Evolutionary conservation across 2,113 vertebrate genomes (phyloP).

Genomic region (Silurus glanis): DNA sequence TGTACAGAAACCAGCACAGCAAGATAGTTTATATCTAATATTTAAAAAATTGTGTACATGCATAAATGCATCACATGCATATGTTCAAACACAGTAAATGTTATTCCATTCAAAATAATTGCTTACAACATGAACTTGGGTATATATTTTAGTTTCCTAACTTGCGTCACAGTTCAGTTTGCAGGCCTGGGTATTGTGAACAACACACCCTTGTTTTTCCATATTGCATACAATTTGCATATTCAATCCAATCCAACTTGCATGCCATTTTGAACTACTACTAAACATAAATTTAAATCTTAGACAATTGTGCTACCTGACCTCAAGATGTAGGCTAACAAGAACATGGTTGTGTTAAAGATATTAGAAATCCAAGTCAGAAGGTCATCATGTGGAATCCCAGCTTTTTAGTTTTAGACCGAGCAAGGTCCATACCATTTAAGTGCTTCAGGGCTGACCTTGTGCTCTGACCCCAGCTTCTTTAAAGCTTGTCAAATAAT

Average conservation of each 20-base stretch:
- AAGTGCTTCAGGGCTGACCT: neutral
- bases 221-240: neutral
- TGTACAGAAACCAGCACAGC: slow-evolving; percentile 43
- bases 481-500: neutral
- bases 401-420: neutral
- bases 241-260: neutral
- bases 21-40: neutral
- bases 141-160: neutral
- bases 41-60: neutral
- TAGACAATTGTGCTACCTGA: neutral
- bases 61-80: neutral
- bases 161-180: neutral
- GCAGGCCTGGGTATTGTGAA: neutral
- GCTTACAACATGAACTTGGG: neutral
- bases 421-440: neutral
- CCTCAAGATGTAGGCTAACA: neutral
- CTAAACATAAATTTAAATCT: neutral
- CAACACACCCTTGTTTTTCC: neutral
- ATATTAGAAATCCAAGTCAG: neutral
- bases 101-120: neutral
- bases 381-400: neutral
- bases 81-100: neutral
- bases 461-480: neutral
- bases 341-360: neutral
- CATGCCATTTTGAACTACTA: neutral